These are phyloP conservation scores for Melanerpes aurifrons DNA, from an alignment of 2,113 vertebrate species.

Conservation along the genomic window DNA sequence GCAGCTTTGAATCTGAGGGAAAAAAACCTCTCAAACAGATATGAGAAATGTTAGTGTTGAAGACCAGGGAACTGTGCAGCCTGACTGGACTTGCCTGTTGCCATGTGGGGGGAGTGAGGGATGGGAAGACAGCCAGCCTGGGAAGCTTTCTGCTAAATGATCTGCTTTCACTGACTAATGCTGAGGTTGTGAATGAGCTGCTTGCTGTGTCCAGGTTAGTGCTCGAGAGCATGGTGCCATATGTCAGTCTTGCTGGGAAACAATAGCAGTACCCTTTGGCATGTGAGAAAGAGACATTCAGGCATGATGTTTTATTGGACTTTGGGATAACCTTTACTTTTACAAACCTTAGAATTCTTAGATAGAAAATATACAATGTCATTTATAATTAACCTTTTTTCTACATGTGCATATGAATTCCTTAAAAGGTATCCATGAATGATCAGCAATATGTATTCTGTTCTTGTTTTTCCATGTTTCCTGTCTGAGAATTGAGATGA, in stretches of 20 bases:
- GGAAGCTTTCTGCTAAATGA: conserved; percentile 77
- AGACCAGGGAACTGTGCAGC: conserved; percentile 73
- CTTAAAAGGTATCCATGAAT: background rate
- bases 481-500: background rate
- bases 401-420: background rate
- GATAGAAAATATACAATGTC: conserved; percentile 62
- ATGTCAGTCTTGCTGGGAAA: conserved; percentile 81
- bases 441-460: background rate
- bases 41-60: conserved; percentile 85
- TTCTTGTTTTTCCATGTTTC: background rate
- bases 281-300: conserved; percentile 66
- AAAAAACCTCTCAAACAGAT: conserved; percentile 80
- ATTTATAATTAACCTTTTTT: conserved; percentile 67
- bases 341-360: conserved; percentile 50
- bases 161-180: conserved; percentile 78
- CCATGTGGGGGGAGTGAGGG: conserved; percentile 77
- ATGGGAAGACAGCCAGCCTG: conserved; percentile 75
- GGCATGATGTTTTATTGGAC: conserved; percentile 60
- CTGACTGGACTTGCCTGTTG: conserved; percentile 78
- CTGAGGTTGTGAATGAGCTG: conserved; percentile 78
- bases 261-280: conserved; percentile 76
- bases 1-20: conserved; percentile 70
- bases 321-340: conserved; percentile 61
- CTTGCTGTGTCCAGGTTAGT: conserved; percentile 79
- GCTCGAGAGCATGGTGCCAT: conserved; percentile 86